These are phyloP conservation scores for Pseudochirops cupreus DNA, from an alignment of 2,797 vertebrate species.

Conservation along the genomic window DNA sequence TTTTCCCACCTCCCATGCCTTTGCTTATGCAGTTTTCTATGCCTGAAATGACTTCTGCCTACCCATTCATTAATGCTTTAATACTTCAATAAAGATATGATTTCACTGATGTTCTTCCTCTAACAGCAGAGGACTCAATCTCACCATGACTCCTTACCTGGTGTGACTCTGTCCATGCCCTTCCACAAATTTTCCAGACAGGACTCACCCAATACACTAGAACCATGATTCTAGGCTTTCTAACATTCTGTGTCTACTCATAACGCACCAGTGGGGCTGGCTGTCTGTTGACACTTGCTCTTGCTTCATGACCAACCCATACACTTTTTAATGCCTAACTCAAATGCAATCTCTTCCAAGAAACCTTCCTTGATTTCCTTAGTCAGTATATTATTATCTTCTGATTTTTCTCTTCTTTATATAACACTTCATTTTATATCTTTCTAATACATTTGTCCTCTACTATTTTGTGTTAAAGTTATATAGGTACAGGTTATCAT, in stretches of 20 bases:
- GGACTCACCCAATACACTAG: neutral
- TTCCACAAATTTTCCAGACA: neutral
- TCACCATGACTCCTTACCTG: neutral
- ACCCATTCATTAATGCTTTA: neutral
- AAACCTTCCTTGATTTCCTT: neutral
- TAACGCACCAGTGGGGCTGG: neutral
- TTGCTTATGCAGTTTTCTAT: neutral
- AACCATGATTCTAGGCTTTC: neutral
- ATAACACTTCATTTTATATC: neutral
- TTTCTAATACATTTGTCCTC: neutral
- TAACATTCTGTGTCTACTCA: neutral
- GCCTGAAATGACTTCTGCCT: neutral
- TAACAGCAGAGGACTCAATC: neutral
- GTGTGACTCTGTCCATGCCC: neutral
- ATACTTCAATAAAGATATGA: neutral
- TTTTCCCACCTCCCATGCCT: neutral
- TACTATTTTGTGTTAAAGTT: neutral
- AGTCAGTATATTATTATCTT: neutral
- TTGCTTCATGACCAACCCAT: neutral
- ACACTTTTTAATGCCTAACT: neutral
- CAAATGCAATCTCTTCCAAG: neutral
- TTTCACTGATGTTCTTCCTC: neutral
- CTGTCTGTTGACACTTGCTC: neutral
- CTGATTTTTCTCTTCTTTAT: neutral
- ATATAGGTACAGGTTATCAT: neutral